Conservation (phyloP, 2,888 invertebrate genomes). For the Scotopteryx bipunctaria region DNA sequence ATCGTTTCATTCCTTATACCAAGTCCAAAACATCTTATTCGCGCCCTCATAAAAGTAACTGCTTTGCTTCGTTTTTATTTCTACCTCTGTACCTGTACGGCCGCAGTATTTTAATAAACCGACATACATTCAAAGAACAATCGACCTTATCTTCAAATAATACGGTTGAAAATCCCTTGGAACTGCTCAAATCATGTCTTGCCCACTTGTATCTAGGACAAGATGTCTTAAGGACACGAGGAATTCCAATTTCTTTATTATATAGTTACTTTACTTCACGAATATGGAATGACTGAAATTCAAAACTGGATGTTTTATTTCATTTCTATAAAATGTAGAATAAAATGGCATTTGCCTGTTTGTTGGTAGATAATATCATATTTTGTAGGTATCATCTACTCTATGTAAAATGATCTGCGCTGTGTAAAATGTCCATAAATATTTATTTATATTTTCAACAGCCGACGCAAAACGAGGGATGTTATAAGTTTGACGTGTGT, state of each 20-base stretch:
- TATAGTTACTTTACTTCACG: constrained; percentile 57
- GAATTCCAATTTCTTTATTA: constrained; percentile 83
- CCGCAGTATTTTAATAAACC: constrained; percentile 83
- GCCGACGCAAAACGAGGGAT: too few relatives aligned
- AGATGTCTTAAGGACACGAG: constrained; percentile 75
- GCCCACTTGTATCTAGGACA: constrained; percentile 80
- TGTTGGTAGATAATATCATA: too few relatives aligned
- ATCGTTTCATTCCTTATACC: constrained; percentile 74
- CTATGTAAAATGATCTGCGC: too few relatives aligned
- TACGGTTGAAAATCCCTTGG: constrained; percentile 46
- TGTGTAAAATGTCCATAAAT: too few relatives aligned
- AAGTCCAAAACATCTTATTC: constrained; percentile 83
- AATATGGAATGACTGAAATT: constrained; percentile 35
- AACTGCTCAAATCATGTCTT: constrained; percentile 66
- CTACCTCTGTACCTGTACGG: constrained; percentile 80
- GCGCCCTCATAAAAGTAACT: constrained; percentile 84
- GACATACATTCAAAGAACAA: constrained; percentile 43
- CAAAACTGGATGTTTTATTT: background rate
- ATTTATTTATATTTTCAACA: too few relatives aligned
- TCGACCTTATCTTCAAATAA: constrained; percentile 40
- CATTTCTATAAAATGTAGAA: too few relatives aligned
- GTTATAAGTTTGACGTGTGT: too few relatives aligned
- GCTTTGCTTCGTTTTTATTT: constrained; percentile 82
- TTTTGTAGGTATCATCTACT: too few relatives aligned
- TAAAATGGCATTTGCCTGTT: too few relatives aligned